Evolutionary conservation across 2,888 invertebrate genomes (phyloP), one percentile per base, ranked within the genome.

Genomic region (Brenthis daphne): DNA sequence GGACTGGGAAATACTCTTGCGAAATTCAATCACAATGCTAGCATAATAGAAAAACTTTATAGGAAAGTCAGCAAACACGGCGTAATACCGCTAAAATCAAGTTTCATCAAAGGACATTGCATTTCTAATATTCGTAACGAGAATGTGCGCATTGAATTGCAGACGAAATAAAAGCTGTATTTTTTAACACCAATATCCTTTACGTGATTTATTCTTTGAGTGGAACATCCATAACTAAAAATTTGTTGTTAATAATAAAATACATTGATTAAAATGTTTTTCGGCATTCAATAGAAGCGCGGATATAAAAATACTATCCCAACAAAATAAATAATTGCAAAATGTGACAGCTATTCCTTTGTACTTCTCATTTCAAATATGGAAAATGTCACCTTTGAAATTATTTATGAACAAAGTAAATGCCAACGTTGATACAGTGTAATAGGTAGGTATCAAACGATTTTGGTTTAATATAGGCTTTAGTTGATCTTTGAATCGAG

Each of bases 21-120:
- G 65, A 71, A 72, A 74, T 72, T 70, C 65, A 72, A 69, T 72
- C 70, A 74, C 72, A 74, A 74, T 74, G 67, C 67, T 60, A 69
- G 68, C 70, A 63, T 74, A 74, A 68, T 74, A 74, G 73, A 74
- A 72, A 69, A 73, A 69, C 69, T 66, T 71, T 70, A 69, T 72
- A 70, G 69, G 65, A 75, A 69, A 72, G 72, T 56, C 67, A 67
- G 72, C 68, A 70, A 63, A 63, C 53, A 48, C 71, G 70, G 70
- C 65, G 70, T 74, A 75, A 75, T 75, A 75, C 73, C 76, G 69
- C 73, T 76, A 75, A 76, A 73, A 76, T 76, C 73, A 73, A 72
- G 71, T 73, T 74, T 74, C 74, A 73, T 75, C 76, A 76, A 76
- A 76, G 75, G 75, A 74, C 71, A 74, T 74, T 73, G 69, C 72